A percentile compares a stretch with the other conserved stretches of the same genome.
These are phyloP conservation scores for Luehdorfia chinensis DNA, from an alignment of 1,140 invertebrate genomes.

Conservation along the genomic window DNA sequence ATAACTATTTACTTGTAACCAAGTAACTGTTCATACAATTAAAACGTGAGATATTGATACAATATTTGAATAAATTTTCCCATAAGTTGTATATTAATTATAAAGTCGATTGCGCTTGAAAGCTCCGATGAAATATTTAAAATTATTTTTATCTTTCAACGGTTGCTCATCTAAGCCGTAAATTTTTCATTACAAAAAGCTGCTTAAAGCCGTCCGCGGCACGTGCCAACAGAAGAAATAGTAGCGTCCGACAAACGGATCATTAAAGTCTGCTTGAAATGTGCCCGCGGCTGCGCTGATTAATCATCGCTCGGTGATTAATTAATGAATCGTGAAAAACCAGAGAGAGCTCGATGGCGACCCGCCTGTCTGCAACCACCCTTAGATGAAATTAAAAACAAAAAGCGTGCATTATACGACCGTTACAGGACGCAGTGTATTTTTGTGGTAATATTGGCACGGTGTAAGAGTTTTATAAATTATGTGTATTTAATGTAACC, in stretches of 20 bases:
- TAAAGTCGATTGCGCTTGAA: no score
- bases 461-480: no score
- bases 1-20: no score
- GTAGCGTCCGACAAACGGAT: constrained; percentile 53
- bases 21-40: no score
- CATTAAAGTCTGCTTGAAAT: constrained; percentile 62
- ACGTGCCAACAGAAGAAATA: constrained; percentile 45
- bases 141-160: constrained; percentile 19
- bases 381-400: constrained; percentile 45
- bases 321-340: constrained; percentile 41
- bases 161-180: constrained; percentile 43
- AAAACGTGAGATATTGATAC: no score
- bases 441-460: no score
- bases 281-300: constrained; percentile 50
- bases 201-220: constrained; percentile 45
- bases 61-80: no score
- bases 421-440: neutral
- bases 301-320: constrained; percentile 63
- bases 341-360: constrained; percentile 25
- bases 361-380: constrained; percentile 35
- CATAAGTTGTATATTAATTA: no score
- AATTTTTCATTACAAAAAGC: constrained; percentile 39
- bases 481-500: no score
- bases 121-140: neutral
- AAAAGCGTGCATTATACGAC: constrained; percentile 19